Evolutionary conservation across 1,140 invertebrate genomes (phyloP), one percentile per base, ranked within the genome.

Genomic region (Solenopsis invicta): DNA sequence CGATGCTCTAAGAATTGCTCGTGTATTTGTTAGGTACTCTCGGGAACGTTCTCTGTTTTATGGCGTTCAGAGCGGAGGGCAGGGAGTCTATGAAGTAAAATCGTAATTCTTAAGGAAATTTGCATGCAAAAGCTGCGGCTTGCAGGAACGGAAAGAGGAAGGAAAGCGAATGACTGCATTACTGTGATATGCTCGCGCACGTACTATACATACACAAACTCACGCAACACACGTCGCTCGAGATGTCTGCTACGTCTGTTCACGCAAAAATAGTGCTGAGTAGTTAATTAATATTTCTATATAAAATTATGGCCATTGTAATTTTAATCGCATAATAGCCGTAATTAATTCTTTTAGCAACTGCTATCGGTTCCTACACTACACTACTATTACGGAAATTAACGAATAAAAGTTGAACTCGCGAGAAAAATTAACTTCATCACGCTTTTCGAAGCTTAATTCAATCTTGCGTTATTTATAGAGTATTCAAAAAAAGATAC

Each of bases 61-160:
- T 61, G 29, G 80, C 69, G 34, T 84, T 62, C 80, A 45, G 80
- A 72, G 67, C 80, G 41, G n/a, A n/a, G 67, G 29, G 69, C 54
- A 21, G 61, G 41, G 56, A 75, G 80, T 84, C 80, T 75, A 82
- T 82, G 80, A 82, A 82, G 80, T 84, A 84, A 84, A 84, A 84
- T 84, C 69, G 80, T 84, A 84, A 84, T 84, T 84, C 80, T 84
- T 84, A 75, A 61, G 80, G 80, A 84, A 84, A 84, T 84, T 84
- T 84, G 80, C 80, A 84, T 84, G 80, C 67, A 82, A 82, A 82
- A 82, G 80, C 80, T 82, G 80, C 80, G 67, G 80, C 37, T 82
- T 62, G 69, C n/a, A 41, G n/a, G 41, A 62, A 52, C 80, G 41
- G 80, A 84, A 74, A 29, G 37, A 84, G 80, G 54, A 84, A 50